Base-by-base conservation (phyloP, 2,888 invertebrate species). In the Eristalis arbustorum region DNA sequence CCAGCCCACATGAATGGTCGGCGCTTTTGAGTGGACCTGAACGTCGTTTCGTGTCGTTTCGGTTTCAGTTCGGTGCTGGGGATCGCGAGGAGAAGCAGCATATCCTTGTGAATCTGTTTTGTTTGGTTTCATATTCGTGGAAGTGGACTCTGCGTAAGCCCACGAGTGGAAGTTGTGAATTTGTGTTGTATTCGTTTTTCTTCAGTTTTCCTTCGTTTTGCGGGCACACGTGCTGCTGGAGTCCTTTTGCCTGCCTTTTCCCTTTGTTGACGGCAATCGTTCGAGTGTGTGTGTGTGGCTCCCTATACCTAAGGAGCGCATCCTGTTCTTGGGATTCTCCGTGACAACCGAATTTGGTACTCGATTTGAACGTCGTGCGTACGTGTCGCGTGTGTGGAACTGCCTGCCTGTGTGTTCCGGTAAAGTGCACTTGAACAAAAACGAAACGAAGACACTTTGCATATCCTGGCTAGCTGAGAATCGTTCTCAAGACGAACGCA, bases 361-460 rank as follows among this genome's bases (percentile, higher is more conserved):
- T 75, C 34, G 63, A 13, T 57, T 62, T 11, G 11, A n/a, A 3
- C 49, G 22, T 25, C 42, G 23, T 40, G 49, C 56, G 23, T 42
- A 37, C 25, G 37, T n/a, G 25, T 42, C 6, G 14, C 13, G n/a
- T 25, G 23, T 22, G 67, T 42, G 57, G 31, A 11, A 18, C n/a
- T 59, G 2, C n/a, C 40, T n/a, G 42, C 68, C 37, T 76, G 59
- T 49, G 49, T 18, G 13, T 59, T 59, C 13, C 61, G 67, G 63
- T 31, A 69, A 63, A 74, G 67, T 79, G 71, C 71, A 75, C 78
- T 74, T 64, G 64, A 78, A 61, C 64, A 74, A 78, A 74, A 78
- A 57, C 40, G 66, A 75, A 75, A 42, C 23, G 23, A 59, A 67
- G 59, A 61, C 59, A 67, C 28, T 74, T 42, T 67, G 56, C 67